Base-by-base conservation (phyloP, 2,797 vertebrate species). In the Mastacembelus armatus region DNA sequence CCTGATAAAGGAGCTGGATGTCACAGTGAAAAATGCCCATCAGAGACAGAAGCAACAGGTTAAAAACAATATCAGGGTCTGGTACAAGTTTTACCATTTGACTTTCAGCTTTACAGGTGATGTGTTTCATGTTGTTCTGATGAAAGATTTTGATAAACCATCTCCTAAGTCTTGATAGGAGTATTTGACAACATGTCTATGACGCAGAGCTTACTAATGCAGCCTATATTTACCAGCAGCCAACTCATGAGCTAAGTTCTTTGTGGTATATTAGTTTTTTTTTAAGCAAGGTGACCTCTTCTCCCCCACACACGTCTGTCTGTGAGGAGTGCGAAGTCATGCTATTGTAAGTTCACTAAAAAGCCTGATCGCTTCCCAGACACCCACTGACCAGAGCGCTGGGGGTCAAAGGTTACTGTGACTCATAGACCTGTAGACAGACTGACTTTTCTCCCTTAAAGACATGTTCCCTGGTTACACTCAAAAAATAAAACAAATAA, bases 341-440 rank as follows among this genome's bases (percentile, higher is more conserved):
- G 66, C 55, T 45, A 7, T 77, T 54, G 52, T 22, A 18, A 24
- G 47, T 33, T 74, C 51, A 43, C 70, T n/a, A n/a, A 76, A 69
- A 76, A 65, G 48, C 35, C 30, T 38, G 36, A 47, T 27, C 19
- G 0, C 19, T 52, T 18, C 48, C 76, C 74, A 77, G 80, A 72
- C 48, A 18, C 76, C 76, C 70, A 58, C 81, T 55, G 42, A 72
- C 67, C 68, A 78, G 42, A 70, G 60, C 49, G 54, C 35, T 49
- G 52, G 44, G 42, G 81, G 83, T 85, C 67, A 89, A 78, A 88
- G 81, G 80, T 86, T 35, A 61, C 66, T 0, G 49, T 85, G 85
- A 89, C 74, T 88, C 84, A 83, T 8, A 44, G n/a, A 18, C 8
- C 40, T 30, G 33, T 24, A 32, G 42, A 19, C 22, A 16, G 40